A percentile compares a stretch with the other conserved stretches of the same genome.
Evolutionary conservation across 2,113 vertebrate genomes (phyloP).

Genomic region (Lontra canadensis): DNA sequence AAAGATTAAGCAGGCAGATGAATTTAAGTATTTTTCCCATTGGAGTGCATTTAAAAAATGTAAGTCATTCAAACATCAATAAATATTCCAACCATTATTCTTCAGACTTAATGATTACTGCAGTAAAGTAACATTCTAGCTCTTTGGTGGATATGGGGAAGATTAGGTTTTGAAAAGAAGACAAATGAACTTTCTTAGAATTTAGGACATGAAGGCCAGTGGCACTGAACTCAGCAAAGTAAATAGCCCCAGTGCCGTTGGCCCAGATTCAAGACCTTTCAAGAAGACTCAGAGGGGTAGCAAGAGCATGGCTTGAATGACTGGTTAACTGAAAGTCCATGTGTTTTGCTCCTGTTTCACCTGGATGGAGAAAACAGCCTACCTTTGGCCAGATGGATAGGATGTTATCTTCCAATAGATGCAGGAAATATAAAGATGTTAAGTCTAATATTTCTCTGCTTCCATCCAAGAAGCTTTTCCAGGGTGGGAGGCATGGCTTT

Average conservation of each 20-base stretch:
- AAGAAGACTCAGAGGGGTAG: not conserved
- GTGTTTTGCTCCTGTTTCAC: not conserved
- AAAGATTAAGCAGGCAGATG: constrained; percentile 20
- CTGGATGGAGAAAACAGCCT: not conserved
- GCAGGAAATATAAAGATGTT: not conserved
- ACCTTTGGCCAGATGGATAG: not conserved
- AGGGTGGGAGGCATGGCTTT: not conserved
- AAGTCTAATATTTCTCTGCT: not conserved
- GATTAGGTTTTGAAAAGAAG: not conserved
- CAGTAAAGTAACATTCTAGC: not conserved
- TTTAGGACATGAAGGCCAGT: not conserved
- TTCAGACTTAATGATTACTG: not conserved
- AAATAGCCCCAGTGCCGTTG: not conserved
- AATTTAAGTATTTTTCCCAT: constrained; percentile 29
- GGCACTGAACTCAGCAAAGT: not conserved
- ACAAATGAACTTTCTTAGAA: not conserved
- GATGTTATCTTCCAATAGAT: not conserved
- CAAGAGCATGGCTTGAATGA: not conserved
- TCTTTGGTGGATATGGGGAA: not conserved
- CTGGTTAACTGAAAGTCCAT: not conserved
- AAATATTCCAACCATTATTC: not conserved
- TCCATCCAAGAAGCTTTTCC: not conserved
- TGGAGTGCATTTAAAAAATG: not conserved
- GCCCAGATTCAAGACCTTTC: not conserved
- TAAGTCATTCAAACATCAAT: not conserved